A percentile compares a stretch with the other conserved stretches of the same genome.
phyloP scores from a whole-genome alignment of 2,113 vertebrate species.

The Esox niger region DNA sequence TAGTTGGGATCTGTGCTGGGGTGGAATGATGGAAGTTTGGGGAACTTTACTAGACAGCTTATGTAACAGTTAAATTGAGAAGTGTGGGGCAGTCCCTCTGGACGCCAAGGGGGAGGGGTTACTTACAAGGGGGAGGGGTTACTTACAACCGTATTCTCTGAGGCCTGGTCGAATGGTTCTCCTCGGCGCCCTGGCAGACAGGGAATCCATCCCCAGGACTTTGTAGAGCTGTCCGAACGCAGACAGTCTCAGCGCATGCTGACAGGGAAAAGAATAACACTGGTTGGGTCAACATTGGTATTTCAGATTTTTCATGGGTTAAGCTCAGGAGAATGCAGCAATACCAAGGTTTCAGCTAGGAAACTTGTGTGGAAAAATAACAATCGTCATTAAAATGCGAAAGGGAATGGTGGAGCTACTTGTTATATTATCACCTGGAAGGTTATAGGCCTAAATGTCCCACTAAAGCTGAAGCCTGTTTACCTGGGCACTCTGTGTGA shows the following conservation, averaged over 20 bases:
- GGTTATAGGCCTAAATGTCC: no score
- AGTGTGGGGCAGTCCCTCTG: no score
- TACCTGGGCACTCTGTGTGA: conserved; percentile 94
- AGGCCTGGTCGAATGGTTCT: conserved; percentile 68
- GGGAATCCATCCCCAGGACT: conserved; percentile 88
- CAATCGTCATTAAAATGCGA: no score
- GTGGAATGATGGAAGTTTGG: neutral
- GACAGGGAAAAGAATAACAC: conserved; percentile 3
- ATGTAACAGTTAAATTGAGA: no score
- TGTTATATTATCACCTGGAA: no score
- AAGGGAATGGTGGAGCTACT: no score
- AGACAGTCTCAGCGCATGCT: conserved; percentile 89
- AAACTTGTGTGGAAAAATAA: no score
- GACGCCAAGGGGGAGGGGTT: neutral
- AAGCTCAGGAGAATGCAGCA: no score
- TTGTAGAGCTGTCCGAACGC: conserved; percentile 94
- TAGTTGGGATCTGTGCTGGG: conserved; percentile 79
- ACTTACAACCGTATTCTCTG: conserved; percentile 73
- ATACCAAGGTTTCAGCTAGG: no score
- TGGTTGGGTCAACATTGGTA: no score
- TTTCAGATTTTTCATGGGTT: no score
- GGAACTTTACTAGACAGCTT: neutral
- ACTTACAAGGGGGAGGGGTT: conserved; percentile 45
- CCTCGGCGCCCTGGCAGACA: conserved; percentile 81
- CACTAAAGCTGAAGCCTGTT: neutral